Evolutionary conservation across 2,888 invertebrate species (phyloP), one percentile per base, ranked within the genome.

Genomic region (Aphodius sticticus): DNA sequence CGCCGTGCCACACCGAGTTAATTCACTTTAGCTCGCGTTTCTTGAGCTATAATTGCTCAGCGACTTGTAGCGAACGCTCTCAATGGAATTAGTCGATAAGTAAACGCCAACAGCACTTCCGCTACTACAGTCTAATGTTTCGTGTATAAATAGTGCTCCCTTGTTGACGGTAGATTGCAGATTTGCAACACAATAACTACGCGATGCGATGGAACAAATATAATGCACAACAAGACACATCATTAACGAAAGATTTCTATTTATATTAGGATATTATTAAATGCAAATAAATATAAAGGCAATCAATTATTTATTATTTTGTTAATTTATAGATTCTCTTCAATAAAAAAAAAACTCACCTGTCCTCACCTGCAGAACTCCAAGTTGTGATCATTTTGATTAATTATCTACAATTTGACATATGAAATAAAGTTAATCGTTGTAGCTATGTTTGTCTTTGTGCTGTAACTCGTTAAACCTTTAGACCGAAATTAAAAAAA

Each of bases 1-100:
- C 53, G 53, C 53, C 12, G 53, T 1, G 53, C 53, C 53, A 1
- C 7, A 53, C 53, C 53, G 53, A 53, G 53, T 12, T 53, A 53
- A 53, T 53, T 53, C 53, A 53, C 53, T 53, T 53, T 53, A 53
- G 53, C 53, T 53, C 7, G 53, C 53, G 53, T 53, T 53, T 53
- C 53, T 53, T 53, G 53, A 53, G 53, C 53, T 53, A 53, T 53
- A 53, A 53, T 53, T 9, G 53, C 12, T 7, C 53, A 53, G 53
- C 53, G 53, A 53, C 53, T 53, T 53, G 53, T 53, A 53, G 53
- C 53, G 53, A 53, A 53, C 53, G 53, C 53, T 53, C 53, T 53
- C 53, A 53, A 53, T 53, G 53, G 53, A 53, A 53, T 53, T 53
- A 53, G 53, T 53, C 53, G 53, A 53, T 53, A 53, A 53, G 53